Percentiles rank a stretch among this genome's conserved stretches.
These are phyloP conservation scores for Corbicula japonica DNA, from an alignment of 2,888 invertebrate species.

Conservation along the genomic window DNA sequence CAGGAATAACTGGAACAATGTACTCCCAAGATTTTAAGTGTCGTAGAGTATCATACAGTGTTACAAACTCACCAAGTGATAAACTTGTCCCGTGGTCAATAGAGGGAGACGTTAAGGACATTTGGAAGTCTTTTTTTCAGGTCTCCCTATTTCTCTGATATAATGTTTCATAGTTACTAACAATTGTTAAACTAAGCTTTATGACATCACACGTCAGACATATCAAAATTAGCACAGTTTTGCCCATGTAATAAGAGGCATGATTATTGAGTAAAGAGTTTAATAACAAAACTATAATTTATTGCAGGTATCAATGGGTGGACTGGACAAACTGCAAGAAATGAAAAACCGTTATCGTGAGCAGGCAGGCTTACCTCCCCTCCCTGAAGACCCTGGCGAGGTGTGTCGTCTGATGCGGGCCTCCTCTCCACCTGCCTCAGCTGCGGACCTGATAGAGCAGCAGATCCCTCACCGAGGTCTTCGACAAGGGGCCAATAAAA, in stretches of 20 bases:
- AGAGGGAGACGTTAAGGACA: no score
- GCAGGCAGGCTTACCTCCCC: conserved; percentile 91
- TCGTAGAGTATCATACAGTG: no score
- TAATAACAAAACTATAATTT: neutral
- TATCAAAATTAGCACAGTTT: no score
- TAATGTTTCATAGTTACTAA: no score
- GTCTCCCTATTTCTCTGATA: no score
- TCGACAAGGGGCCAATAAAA: conserved; percentile 71
- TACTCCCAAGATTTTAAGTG: no score
- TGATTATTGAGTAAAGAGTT: neutral
- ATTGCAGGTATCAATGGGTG: conserved; percentile 91
- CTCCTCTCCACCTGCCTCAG: conserved; percentile 97
- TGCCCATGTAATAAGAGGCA: neutral
- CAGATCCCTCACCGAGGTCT: conserved; percentile 81
- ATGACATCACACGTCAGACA: no score
- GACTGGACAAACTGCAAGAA: conserved; percentile 93
- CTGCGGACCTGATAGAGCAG: conserved; percentile 90
- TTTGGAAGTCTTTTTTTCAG: no score
- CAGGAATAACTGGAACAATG: no score
- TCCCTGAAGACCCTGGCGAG: conserved; percentile 97
- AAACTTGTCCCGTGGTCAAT: no score
- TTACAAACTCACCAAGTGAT: no score
- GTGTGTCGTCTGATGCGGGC: conserved; percentile 97
- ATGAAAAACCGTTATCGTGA: conserved; percentile 89
- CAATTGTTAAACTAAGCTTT: no score